Conservation (phyloP, 2,888 invertebrate genomes). For the Octonoba sinensis region DNA sequence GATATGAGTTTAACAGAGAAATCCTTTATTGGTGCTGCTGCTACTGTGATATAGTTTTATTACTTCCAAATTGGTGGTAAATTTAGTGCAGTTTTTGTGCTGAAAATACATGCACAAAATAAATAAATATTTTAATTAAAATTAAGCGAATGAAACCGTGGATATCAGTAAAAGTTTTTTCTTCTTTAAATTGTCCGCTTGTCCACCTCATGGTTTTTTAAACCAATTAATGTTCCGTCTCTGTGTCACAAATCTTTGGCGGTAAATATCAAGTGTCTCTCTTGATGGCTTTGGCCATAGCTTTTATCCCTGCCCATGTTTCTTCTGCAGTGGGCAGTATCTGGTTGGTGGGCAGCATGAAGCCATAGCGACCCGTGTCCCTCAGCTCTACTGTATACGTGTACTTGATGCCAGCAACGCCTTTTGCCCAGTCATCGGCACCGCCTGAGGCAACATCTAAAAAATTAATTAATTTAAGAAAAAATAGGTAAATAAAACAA, state of each 20-base stretch:
- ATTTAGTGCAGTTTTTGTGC: no score
- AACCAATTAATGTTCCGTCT: background rate
- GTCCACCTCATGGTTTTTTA: background rate
- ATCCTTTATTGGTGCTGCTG: no score
- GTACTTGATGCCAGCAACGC: constrained; percentile 84
- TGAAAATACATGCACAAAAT: no score
- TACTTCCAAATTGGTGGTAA: no score
- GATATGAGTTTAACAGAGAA: no score
- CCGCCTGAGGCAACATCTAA: constrained; percentile 76
- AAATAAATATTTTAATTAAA: no score
- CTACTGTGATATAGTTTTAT: no score
- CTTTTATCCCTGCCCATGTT: constrained; percentile 82
- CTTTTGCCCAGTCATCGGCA: constrained; percentile 90
- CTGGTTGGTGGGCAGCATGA: constrained; percentile 81
- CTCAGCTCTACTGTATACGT: constrained; percentile 90
- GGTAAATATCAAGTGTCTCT: constrained; percentile 17
- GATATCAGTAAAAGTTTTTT: no score
- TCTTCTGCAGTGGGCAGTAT: constrained; percentile 83
- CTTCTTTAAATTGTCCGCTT: no score
- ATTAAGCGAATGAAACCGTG: no score
- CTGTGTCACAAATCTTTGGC: background rate
- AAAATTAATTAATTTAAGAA: no score
- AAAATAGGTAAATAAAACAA: no score
- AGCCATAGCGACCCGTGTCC: constrained; percentile 85
- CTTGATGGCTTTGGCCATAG: constrained; percentile 73